Evolutionary conservation across 1,140 invertebrate species (phyloP), one percentile per base, ranked within the genome.

Genomic region (Drosophila orosa): DNA sequence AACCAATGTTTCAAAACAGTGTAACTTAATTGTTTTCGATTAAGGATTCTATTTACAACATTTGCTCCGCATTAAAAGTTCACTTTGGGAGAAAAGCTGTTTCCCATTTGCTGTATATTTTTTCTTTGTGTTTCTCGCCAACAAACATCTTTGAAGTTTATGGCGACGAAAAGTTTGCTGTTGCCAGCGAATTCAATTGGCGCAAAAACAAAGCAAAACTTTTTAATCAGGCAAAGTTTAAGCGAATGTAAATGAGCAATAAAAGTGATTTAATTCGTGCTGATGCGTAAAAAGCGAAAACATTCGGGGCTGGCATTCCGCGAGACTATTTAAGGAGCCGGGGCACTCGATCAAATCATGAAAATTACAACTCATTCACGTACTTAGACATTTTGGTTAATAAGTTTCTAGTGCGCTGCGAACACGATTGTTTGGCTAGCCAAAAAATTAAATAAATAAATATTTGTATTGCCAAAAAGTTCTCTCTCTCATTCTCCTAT

Each of bases 391-490:
- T 25, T 69, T 69, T 55, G 15, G 40, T 69, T 71, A 69, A 39
- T 57, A 48, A 71, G 61, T 71, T 69, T 71, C 52, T 71, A 71
- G 65, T 71, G 66, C 27, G 50, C 31, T 19, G 22, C 33, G 65
- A 39, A 69, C 67, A 71, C 67, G 67, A 69, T 31, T 69, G 63
- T 37, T 71, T 71, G 65, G 33, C 67, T 71, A 71, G 66, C 40
- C 50, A 71, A 47, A 71, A 52, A 71, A 71, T 71, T 69, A 71
- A 47, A 57, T 69, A 71, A 71, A 71, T 69, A 71, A 71, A 71
- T 71, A 71, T 71, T 71, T 58, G 52, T 33, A 24, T 71, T 58
- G 67, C 65, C 65, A 68, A 68, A 68, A 65, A 17, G 65, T 68
- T 68, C 61, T 68, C 59, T 39, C 19, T 27, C 17, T 61, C 33